Evolutionary conservation across 2,113 vertebrate genomes (phyloP), one percentile per base, ranked within the genome.

Genomic region (Clarias batrachus): DNA sequence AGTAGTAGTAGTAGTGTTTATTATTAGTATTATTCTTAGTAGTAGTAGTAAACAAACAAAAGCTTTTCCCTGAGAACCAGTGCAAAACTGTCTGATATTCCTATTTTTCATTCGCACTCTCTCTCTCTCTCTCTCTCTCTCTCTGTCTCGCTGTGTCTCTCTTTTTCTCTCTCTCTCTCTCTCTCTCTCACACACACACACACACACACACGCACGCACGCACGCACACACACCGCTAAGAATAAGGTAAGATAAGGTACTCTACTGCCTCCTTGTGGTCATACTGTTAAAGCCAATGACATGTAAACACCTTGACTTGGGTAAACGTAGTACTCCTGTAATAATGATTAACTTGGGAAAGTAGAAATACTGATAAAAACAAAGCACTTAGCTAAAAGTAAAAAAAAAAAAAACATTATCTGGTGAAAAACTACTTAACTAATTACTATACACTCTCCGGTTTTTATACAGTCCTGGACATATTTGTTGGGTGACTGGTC

Each of bases 211-310:
- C 66, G 33, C 56, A 74, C 79, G 74, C 77, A 52, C 66, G 30
- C 54, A 82, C 57, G 52, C 57, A 33, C 85, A 33, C 56, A 21
- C 23, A 19, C 5, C 27, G 66, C 25, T 56, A 68, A 25, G 17
- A 80, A n/a, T 8, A 62, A 77, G 12, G 33, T 30, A 30, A 27
- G 12, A 21, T 3, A 71, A 73, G 13, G 70, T 41, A 77, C 85
- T 88, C 57, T 85, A 11, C 41, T 56, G 81, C 86, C 86, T 17
- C 59, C 84, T 80, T 74, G 86, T 66, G 88, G 78, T 17, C 27
- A 82, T 65, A 52, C 17, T 25, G 11, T 82, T 10, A 74, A 52
- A n/a, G 73, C 4, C 37, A 74, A 4, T 73, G 68, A 37, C 68
- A 37, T 30, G 33, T 41, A 71, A 74, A 48, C 37, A 48, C 21